These are phyloP conservation scores for Mionectes macconnelli DNA, from an alignment of 2,113 vertebrate species.

Conservation along the genomic window DNA sequence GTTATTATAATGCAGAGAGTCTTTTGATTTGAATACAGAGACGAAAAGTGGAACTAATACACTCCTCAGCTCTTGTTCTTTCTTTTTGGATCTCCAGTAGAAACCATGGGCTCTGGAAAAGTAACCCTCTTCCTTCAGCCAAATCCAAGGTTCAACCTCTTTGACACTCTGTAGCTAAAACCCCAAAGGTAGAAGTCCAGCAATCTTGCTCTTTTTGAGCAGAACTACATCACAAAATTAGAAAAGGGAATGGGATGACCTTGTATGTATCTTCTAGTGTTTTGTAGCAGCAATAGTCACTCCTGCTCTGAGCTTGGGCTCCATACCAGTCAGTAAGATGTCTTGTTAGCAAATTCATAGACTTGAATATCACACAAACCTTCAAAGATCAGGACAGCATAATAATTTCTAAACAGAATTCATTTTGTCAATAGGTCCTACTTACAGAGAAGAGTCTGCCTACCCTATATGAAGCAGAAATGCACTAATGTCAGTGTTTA, in stretches of 20 bases:
- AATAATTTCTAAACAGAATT: not conserved
- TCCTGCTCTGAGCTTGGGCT: not conserved
- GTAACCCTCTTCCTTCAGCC: not conserved
- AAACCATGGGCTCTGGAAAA: not conserved
- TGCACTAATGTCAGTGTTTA: not conserved
- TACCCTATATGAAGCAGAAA: not conserved
- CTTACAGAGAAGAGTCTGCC: not conserved
- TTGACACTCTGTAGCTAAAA: not conserved
- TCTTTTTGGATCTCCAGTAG: not conserved
- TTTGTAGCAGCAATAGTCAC: not conserved
- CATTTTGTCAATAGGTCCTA: not conserved
- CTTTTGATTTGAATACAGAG: not conserved
- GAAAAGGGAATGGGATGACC: not conserved
- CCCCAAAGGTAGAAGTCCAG: not conserved
- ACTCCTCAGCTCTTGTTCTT: not conserved
- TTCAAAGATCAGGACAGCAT: not conserved
- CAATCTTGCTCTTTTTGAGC: not conserved
- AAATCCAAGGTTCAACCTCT: not conserved
- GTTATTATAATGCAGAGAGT: not conserved
- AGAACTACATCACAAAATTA: not conserved
- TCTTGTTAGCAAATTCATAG: not conserved
- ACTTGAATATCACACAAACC: fast-evolving
- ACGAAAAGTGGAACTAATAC: not conserved
- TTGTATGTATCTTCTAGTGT: not conserved
- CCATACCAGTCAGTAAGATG: not conserved